phyloP scores from a whole-genome alignment of 64 coral and sea anemone genomes.

The Acropora yongei region DNA sequence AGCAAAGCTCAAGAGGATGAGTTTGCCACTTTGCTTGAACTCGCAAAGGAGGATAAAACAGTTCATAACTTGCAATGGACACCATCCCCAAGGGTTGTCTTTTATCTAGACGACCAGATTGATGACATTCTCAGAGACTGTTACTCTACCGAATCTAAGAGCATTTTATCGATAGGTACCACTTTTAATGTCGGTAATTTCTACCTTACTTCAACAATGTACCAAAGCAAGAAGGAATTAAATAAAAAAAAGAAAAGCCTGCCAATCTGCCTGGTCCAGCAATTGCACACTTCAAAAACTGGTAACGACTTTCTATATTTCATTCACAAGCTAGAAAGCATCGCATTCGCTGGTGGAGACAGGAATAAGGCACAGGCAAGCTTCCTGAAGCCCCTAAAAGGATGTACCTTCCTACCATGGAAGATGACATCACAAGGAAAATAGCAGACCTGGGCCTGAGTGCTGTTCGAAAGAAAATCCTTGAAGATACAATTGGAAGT shows the following conservation, averaged over 20 bases:
- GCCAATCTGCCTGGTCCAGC: conserved; percentile 8
- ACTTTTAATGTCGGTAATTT: neutral
- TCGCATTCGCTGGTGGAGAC: neutral
- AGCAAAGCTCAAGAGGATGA: neutral
- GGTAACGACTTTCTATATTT: neutral
- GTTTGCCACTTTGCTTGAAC: conserved; percentile 23
- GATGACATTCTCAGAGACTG: too few relatives aligned
- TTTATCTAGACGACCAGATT: too few relatives aligned
- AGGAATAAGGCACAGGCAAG: neutral
- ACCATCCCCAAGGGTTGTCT: too few relatives aligned
- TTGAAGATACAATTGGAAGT: too few relatives aligned
- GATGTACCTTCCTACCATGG: neutral
- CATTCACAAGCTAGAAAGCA: neutral
- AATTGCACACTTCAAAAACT: neutral
- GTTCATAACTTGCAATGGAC: too few relatives aligned
- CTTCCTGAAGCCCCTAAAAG: neutral
- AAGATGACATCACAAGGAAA: neutral
- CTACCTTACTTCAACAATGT: neutral
- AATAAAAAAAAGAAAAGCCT: neutral
- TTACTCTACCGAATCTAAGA: too few relatives aligned
- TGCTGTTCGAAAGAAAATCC: too few relatives aligned
- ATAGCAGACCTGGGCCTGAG: neutral
- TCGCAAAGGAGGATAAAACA: neutral
- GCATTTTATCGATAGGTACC: too few relatives aligned
- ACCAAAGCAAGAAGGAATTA: neutral